A percentile compares a stretch with the other conserved stretches of the same genome.
Evolutionary conservation across 2,113 vertebrate species (phyloP).

Genomic region (Indicator maculatus): DNA sequence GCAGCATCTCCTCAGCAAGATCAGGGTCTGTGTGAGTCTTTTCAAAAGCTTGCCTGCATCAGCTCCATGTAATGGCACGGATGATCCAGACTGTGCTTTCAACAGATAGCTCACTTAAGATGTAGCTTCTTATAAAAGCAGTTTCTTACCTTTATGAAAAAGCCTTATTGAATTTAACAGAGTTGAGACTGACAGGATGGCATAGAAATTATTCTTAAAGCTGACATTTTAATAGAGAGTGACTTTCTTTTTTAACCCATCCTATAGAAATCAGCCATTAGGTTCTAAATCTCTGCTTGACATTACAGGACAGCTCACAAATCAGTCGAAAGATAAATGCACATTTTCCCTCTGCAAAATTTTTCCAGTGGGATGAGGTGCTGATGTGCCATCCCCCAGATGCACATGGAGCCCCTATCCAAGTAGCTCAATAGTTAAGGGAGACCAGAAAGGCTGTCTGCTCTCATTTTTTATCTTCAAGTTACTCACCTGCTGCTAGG

Average conservation of each 20-base stretch:
- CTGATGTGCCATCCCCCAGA: background rate
- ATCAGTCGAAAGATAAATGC: background rate
- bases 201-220: slow-evolving; percentile 13
- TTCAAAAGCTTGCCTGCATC: background rate
- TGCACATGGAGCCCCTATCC: background rate
- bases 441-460: background rate
- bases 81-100: background rate
- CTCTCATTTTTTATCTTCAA: background rate
- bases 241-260: background rate
- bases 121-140: background rate
- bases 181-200: background rate
- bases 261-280: background rate
- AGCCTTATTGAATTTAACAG: background rate
- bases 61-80: background rate
- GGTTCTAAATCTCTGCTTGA: background rate
- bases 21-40: rapidly evolving
- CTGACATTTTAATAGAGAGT: slow-evolving; percentile 22
- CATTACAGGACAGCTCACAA: slow-evolving; percentile 1
- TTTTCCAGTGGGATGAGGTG: background rate
- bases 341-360: background rate
- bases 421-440: background rate
- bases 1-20: rapidly evolving
- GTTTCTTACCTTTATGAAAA: slow-evolving; percentile 15
- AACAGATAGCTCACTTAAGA: background rate
- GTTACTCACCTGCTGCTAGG: background rate